Conservation (phyloP, 2,888 invertebrate species). For the Erebia ligea region DNA sequence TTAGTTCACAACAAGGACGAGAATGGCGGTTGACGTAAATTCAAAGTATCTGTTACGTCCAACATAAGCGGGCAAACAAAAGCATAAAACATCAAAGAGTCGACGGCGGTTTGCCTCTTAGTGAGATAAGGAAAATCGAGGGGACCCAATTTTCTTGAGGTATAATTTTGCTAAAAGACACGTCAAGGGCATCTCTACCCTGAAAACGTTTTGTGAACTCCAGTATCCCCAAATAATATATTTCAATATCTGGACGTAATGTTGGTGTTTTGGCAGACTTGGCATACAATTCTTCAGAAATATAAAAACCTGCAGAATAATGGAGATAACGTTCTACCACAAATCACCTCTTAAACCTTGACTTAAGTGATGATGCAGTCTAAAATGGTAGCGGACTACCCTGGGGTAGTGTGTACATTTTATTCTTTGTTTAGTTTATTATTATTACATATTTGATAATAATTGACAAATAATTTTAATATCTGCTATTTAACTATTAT, state of each 20-base stretch:
- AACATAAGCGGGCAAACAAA: slow-evolving; percentile 36
- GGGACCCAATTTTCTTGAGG: slow-evolving; percentile 26
- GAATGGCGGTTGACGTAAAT: slow-evolving; percentile 26
- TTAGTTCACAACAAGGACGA: slow-evolving; percentile 12
- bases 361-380: too few relatives aligned
- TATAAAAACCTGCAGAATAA: too few relatives aligned
- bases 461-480: too few relatives aligned
- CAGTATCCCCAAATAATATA: not conserved
- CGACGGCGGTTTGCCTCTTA: slow-evolving; percentile 22
- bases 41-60: slow-evolving; percentile 28
- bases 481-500: too few relatives aligned
- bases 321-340: too few relatives aligned
- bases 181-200: slow-evolving; percentile 17
- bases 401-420: too few relatives aligned
- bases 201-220: not conserved
- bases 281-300: too few relatives aligned
- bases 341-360: too few relatives aligned
- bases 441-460: too few relatives aligned
- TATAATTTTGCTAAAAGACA: slow-evolving; percentile 21
- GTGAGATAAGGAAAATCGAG: slow-evolving; percentile 32
- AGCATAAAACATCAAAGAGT: slow-evolving; percentile 36
- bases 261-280: too few relatives aligned
- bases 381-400: too few relatives aligned
- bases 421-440: too few relatives aligned
- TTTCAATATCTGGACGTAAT: slow-evolving; percentile 1